Evolutionary conservation across 1,140 invertebrate species (phyloP).

Genomic region (honey bee (Apis mellifera)): DNA sequence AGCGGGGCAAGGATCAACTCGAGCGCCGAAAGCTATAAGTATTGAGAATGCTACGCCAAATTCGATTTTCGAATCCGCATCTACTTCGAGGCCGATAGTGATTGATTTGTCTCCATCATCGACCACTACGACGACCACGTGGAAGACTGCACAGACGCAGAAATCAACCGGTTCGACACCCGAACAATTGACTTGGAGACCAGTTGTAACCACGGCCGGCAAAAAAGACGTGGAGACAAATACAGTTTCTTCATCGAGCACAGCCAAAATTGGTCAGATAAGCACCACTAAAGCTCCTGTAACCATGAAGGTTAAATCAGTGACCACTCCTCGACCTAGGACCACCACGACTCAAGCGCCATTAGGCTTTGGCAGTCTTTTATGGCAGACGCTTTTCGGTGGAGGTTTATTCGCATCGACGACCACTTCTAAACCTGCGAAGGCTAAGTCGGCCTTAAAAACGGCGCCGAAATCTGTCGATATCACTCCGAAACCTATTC

Average conservation of each 20-base stretch:
- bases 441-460: slow-evolving; percentile 35
- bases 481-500: slow-evolving; percentile 57
- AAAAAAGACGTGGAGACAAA: slow-evolving; percentile 11
- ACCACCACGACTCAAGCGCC: slow-evolving; percentile 52
- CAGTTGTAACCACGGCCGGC: slow-evolving; percentile 35
- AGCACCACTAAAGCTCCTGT: slow-evolving; percentile 63
- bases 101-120: slow-evolving; percentile 66
- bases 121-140: slow-evolving; percentile 20
- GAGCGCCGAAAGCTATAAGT: slow-evolving; percentile 75
- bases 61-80: slow-evolving; percentile 41
- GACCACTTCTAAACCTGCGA: slow-evolving; percentile 49
- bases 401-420: slow-evolving; percentile 65
- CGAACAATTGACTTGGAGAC: slow-evolving; percentile 53
- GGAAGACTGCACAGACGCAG: slow-evolving; percentile 18
- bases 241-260: background rate
- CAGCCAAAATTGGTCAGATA: slow-evolving; percentile 64
- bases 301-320: slow-evolving; percentile 65
- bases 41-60: slow-evolving; percentile 64
- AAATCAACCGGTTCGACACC: background rate
- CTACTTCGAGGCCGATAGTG: slow-evolving; percentile 63
- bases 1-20: slow-evolving; percentile 68
- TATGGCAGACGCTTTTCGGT: slow-evolving; percentile 75
- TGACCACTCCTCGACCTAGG: slow-evolving; percentile 59
- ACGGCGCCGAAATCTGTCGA: slow-evolving; percentile 8
- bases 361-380: slow-evolving; percentile 69